Percentiles rank a stretch among this genome's conserved stretches.
phyloP scores from a whole-genome alignment of 1,140 invertebrate species.

The Pseudoatta argentina region DNA sequence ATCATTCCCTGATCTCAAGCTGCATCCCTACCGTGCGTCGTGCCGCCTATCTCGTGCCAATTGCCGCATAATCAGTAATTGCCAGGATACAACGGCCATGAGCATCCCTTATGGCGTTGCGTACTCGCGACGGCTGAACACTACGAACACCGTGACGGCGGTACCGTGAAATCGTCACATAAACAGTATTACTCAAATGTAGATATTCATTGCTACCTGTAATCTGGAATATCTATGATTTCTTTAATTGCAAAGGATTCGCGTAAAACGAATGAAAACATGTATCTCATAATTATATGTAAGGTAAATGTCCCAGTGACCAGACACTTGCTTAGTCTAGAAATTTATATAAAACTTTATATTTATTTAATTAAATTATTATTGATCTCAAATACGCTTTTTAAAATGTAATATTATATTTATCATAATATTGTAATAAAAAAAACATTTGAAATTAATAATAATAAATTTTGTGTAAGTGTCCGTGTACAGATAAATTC shows the following conservation, averaged over 20 bases:
- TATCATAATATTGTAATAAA: too few species aligned
- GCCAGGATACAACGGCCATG: conserved; percentile 71
- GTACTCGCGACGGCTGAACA: not conserved
- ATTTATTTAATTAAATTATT: too few species aligned
- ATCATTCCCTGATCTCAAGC: conserved; percentile 74
- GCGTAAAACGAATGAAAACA: too few species aligned
- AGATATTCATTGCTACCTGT: not conserved
- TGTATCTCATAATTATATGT: too few species aligned
- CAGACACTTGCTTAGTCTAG: too few species aligned
- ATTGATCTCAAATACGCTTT: too few species aligned
- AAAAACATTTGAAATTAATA: too few species aligned
- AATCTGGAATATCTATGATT: not conserved
- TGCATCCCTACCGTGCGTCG: conserved; percentile 41
- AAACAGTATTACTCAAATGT: not conserved
- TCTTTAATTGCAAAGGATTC: not conserved
- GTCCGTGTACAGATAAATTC: too few species aligned
- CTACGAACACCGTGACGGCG: conserved; percentile 35
- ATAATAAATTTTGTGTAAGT: too few species aligned
- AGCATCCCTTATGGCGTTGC: conserved; percentile 68
- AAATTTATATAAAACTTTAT: too few species aligned
- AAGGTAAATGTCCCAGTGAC: too few species aligned
- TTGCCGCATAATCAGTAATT: conserved; percentile 77
- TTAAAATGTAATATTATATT: too few species aligned
- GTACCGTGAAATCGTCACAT: conserved; percentile 11
- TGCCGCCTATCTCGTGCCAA: conserved; percentile 71